phyloP scores from a whole-genome alignment of 1,140 invertebrate genomes.

The Samia ricini region DNA sequence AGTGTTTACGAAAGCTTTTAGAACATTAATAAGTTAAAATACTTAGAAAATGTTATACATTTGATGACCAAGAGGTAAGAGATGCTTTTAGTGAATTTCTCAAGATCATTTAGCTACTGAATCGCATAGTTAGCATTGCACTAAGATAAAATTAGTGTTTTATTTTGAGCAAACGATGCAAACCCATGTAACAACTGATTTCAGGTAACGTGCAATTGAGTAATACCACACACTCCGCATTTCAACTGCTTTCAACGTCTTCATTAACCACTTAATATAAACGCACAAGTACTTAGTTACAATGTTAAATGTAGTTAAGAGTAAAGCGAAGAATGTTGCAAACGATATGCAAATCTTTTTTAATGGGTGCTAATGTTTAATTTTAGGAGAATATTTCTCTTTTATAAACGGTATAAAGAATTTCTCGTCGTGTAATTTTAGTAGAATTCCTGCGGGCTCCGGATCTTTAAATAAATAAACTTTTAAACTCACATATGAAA shows the following conservation, averaged over 20 bases:
- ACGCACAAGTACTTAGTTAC: constrained; percentile 29
- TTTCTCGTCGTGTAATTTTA: not conserved
- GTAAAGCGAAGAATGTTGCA: not conserved
- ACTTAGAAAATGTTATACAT: no score
- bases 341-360: not conserved
- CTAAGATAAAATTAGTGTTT: constrained; percentile 47
- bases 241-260: constrained; percentile 26
- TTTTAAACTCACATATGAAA: not conserved
- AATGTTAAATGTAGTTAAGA: not conserved
- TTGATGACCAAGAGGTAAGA: no score
- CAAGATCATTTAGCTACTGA: constrained; percentile 21
- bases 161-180: constrained; percentile 48
- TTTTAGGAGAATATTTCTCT: not conserved
- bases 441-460: constrained; percentile 7
- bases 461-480: not conserved
- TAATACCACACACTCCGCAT: constrained; percentile 33
- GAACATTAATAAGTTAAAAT: no score
- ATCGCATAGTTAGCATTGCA: constrained; percentile 26
- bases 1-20: no score
- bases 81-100: constrained; percentile 3
- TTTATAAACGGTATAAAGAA: no score
- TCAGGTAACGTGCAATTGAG: constrained; percentile 49
- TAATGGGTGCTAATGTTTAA: not conserved
- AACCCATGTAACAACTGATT: constrained; percentile 49
- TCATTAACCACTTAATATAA: constrained; percentile 31